Percentiles rank a stretch among this genome's conserved stretches.
Conservation (phyloP, 2,797 vertebrate species). For the Eulemur rubriventer region DNA sequence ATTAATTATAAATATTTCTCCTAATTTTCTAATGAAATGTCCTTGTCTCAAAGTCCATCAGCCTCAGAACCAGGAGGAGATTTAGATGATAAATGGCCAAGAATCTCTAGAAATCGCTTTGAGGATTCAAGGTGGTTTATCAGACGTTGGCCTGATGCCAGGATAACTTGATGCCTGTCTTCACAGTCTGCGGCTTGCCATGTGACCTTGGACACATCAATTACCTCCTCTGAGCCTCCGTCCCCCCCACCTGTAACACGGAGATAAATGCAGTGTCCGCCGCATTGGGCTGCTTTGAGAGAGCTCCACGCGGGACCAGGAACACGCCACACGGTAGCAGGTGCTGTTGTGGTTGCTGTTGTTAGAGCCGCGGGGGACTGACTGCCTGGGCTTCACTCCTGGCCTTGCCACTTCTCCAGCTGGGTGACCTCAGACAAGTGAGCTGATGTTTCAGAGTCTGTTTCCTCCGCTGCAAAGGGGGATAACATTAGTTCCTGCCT, state of each 20-base stretch:
- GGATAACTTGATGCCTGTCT: neutral
- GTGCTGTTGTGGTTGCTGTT: too few relatives aligned
- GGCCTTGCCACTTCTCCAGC: neutral
- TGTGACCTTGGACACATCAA: neutral
- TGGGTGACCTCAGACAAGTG: neutral
- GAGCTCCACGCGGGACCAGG: accelerated
- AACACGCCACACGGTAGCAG: accelerated
- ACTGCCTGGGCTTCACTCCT: neutral
- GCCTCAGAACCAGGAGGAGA: neutral
- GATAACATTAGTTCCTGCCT: neutral
- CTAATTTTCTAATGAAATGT: slow-evolving; percentile 38
- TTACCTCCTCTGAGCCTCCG: neutral
- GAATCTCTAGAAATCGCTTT: neutral
- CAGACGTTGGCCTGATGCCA: neutral
- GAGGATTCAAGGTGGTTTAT: neutral
- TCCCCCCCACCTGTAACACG: neutral
- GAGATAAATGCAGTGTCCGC: neutral
- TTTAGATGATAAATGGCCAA: neutral
- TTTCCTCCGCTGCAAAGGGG: neutral
- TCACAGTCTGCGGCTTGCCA: neutral
- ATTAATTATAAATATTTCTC: slow-evolving; percentile 55
- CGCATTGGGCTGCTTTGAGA: neutral
- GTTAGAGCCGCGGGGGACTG: accelerated
- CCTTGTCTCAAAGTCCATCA: slow-evolving; percentile 23
- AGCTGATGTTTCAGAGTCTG: neutral